phyloP scores from a whole-genome alignment of 2,113 vertebrate species.

The Nycticryphes semicollaris region DNA sequence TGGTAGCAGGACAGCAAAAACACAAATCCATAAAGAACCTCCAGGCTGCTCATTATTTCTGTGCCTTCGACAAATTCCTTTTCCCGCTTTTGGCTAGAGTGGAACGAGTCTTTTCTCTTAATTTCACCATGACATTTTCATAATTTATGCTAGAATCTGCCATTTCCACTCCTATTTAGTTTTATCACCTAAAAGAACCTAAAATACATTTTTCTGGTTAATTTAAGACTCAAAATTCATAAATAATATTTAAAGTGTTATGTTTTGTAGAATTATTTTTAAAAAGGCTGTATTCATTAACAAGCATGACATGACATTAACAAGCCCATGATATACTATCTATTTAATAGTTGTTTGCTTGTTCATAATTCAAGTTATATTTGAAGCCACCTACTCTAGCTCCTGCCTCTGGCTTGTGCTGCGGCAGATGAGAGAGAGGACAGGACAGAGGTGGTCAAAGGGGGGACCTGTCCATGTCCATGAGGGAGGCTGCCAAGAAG shows the following conservation, averaged over 20 bases:
- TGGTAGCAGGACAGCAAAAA: background rate
- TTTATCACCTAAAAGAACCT: background rate
- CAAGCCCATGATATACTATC: background rate
- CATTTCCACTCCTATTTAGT: background rate
- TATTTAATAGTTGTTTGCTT: background rate
- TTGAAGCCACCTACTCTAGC: background rate
- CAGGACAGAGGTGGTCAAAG: background rate
- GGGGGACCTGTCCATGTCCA: background rate
- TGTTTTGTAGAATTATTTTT: background rate
- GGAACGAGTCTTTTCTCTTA: background rate
- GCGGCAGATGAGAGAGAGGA: background rate
- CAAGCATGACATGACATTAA: background rate
- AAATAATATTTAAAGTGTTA: background rate
- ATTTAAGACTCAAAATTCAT: background rate
- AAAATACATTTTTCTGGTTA: background rate
- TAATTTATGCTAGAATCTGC: background rate
- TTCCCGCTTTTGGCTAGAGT: background rate
- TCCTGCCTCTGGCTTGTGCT: background rate
- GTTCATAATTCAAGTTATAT: background rate
- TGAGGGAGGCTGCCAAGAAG: background rate
- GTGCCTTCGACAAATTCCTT: background rate
- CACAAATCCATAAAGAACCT: background rate
- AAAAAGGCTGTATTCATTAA: background rate
- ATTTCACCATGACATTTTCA: background rate
- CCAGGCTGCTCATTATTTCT: background rate